Evolutionary conservation across 2,797 vertebrate genomes (phyloP).

Genomic region (Rhinichthys osculus): DNA sequence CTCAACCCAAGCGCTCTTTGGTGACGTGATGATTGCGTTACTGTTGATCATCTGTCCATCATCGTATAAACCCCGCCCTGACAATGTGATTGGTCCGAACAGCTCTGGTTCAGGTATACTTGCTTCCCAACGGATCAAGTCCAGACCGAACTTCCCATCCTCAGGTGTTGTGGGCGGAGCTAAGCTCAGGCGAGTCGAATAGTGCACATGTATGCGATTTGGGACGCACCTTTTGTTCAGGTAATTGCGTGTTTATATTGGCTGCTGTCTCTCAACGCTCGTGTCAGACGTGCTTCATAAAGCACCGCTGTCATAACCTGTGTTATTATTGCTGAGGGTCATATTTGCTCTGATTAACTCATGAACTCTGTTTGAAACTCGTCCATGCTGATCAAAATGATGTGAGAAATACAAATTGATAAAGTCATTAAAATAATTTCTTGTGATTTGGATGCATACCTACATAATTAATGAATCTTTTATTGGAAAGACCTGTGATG

Average conservation of each 20-base stretch:
- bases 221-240: too few species aligned
- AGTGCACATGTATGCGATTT: too few species aligned
- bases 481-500: neutral
- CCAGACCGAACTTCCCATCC: too few species aligned
- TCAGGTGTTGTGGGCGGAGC: too few species aligned
- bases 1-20: too few species aligned
- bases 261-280: neutral
- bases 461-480: neutral
- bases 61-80: too few species aligned
- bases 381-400: neutral
- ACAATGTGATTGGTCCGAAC: too few species aligned
- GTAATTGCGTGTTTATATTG: neutral
- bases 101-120: too few species aligned
- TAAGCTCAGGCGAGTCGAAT: too few species aligned
- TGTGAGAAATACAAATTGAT: neutral
- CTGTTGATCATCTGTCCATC: too few species aligned
- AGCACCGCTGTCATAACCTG: neutral
- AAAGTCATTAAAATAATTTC: neutral
- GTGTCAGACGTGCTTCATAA: neutral
- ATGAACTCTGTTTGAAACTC: slow-evolving; percentile 5
- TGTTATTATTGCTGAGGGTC: neutral
- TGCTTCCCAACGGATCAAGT: too few species aligned
- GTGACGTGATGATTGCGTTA: too few species aligned
- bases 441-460: neutral
- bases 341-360: slow-evolving; percentile 16